phyloP scores from a whole-genome alignment of 2,888 invertebrate species.

The Drosophila gaucha region DNA sequence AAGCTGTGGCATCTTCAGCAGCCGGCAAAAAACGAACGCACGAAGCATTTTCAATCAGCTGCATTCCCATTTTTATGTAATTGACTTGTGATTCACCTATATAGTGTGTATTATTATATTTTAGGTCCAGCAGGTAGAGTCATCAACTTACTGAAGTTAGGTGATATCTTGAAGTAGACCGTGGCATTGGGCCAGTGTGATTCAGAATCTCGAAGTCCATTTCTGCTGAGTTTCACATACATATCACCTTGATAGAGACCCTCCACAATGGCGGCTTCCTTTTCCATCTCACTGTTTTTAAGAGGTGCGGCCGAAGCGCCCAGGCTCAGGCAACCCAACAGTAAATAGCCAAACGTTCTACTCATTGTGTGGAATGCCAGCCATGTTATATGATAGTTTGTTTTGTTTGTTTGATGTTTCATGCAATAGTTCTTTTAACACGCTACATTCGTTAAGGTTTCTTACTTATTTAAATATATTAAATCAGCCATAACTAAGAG shows the following conservation, averaged over 20 bases:
- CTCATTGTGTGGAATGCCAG: not conserved
- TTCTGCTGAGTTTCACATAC: not conserved
- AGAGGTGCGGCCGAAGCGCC: not conserved
- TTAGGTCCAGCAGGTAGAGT: too few species aligned
- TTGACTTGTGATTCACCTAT: not conserved
- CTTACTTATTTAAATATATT: not conserved
- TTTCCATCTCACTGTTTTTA: not conserved
- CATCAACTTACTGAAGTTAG: not conserved
- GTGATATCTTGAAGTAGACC: not conserved
- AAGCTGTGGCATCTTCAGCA: not conserved
- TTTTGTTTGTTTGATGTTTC: not conserved
- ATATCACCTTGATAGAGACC: slow-evolving; percentile 2
- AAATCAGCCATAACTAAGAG: too few species aligned
- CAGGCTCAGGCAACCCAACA: not conserved
- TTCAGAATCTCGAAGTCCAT: not conserved
- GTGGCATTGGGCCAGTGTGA: slow-evolving; percentile 1
- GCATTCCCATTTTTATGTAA: not conserved
- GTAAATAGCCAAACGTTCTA: not conserved
- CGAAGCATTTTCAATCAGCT: not conserved
- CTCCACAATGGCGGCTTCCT: not conserved
- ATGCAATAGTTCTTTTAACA: not conserved
- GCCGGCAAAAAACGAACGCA: slow-evolving; percentile 4
- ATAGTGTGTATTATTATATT: too few species aligned
- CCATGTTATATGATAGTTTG: not conserved
- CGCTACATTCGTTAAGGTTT: not conserved